These are phyloP conservation scores for Pristionchus pacificus DNA, from an alignment of 1,140 invertebrate genomes.

Conservation along the genomic window DNA sequence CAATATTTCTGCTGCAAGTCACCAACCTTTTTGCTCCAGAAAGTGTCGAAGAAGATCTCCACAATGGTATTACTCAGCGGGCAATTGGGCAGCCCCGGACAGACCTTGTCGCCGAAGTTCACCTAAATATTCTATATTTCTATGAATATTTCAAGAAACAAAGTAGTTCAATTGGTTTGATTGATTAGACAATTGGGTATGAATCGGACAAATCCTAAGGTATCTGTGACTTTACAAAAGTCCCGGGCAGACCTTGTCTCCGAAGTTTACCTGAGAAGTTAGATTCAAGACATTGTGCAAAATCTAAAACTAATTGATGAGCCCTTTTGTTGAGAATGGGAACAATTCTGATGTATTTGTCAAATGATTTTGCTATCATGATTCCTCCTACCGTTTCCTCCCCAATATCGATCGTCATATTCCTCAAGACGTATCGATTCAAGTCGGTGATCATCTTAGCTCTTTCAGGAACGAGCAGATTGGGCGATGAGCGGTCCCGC, in stretches of 20 bases:
- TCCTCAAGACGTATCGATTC: constrained; percentile 44
- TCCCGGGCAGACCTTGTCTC: constrained; percentile 45
- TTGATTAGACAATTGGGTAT: too few species aligned
- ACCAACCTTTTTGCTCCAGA: constrained; percentile 50
- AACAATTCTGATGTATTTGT: too few species aligned
- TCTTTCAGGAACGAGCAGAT: constrained; percentile 42
- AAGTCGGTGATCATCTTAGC: constrained; percentile 39
- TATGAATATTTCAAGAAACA: not conserved
- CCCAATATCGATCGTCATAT: constrained; percentile 47
- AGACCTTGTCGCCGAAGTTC: constrained; percentile 52
- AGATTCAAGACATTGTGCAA: not conserved
- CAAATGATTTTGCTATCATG: too few species aligned
- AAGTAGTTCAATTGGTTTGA: too few species aligned
- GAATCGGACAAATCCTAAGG: too few species aligned
- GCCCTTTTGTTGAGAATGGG: too few species aligned
- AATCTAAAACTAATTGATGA: too few species aligned
- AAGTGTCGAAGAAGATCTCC: constrained; percentile 52
- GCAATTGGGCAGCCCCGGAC: constrained; percentile 40
- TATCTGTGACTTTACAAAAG: too few species aligned
- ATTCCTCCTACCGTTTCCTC: constrained; percentile 38
- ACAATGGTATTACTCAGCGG: constrained; percentile 46
- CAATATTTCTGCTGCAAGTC: not conserved
- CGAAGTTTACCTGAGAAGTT: constrained; percentile 46
- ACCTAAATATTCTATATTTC: not conserved
- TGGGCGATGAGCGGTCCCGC: constrained; percentile 31